A percentile compares a stretch with the other conserved stretches of the same genome.
Conservation (phyloP, 2,797 vertebrate genomes). For the Urocyon cinereoargenteus region DNA sequence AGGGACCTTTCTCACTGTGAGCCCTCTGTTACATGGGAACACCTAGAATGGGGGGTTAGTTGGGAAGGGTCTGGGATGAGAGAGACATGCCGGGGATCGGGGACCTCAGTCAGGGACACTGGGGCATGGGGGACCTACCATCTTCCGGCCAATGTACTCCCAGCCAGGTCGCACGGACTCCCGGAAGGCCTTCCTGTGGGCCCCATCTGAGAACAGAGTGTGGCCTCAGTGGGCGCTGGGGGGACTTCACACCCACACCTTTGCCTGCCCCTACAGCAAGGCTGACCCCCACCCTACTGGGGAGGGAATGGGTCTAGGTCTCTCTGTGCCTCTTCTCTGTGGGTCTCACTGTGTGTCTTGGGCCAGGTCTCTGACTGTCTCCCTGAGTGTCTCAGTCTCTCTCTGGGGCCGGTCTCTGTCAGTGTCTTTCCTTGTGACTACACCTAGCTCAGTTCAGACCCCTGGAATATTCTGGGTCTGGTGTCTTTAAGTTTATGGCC, state of each 20-base stretch:
- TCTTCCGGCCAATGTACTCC: conserved; percentile 97
- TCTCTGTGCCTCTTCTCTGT: background rate
- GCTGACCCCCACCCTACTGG: accelerated
- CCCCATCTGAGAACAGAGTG: conserved; percentile 89
- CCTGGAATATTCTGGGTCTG: background rate
- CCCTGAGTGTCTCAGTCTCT: background rate
- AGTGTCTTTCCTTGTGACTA: background rate
- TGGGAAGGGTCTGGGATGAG: background rate
- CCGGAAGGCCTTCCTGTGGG: conserved; percentile 94
- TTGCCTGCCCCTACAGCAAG: background rate
- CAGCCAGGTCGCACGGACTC: conserved; percentile 93
- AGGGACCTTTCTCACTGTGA: background rate
- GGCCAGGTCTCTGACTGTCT: background rate
- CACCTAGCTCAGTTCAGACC: background rate
- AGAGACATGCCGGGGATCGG: background rate
- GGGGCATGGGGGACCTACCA: conserved; percentile 89
- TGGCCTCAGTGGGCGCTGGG: conserved; percentile 27
- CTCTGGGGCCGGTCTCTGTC: background rate
- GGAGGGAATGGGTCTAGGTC: accelerated
- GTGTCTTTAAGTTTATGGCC: background rate
- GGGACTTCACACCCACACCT: accelerated
- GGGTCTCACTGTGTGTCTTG: background rate
- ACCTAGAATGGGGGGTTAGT: background rate
- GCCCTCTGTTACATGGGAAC: background rate
- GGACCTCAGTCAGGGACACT: background rate